Evolutionary conservation across 2,797 vertebrate species (phyloP).

Genomic region (Glossophaga mutica): DNA sequence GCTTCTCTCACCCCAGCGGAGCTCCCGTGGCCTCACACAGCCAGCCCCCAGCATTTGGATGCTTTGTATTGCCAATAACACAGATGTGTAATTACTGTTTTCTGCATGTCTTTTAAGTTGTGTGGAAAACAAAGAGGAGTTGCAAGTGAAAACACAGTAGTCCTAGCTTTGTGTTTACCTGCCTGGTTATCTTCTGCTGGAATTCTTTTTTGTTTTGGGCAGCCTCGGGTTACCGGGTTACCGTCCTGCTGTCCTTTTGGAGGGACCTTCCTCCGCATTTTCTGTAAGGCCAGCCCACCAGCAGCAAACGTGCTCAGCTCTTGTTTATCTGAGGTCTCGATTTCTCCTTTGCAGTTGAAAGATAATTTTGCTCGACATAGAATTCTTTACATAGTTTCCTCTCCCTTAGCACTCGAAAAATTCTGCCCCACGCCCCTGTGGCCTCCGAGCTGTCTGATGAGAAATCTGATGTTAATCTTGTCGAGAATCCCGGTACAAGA

Average conservation of each 20-base stretch:
- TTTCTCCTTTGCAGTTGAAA: neutral
- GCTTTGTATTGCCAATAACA: neutral
- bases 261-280: too few species aligned
- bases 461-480: neutral
- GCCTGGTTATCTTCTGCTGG: too few species aligned
- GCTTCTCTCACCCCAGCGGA: neutral
- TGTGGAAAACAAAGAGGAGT: neutral
- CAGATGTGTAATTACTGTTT: too few species aligned
- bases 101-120: neutral
- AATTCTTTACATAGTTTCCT: neutral
- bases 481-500: fast-evolving
- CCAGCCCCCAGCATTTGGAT: neutral
- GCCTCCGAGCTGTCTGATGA: neutral
- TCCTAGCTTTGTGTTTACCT: too few species aligned
- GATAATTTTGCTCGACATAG: neutral
- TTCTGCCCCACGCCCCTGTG: neutral
- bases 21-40: neutral
- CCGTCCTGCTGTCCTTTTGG: neutral
- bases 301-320: too few species aligned
- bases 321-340: neutral
- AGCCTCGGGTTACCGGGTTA: too few species aligned
- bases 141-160: neutral
- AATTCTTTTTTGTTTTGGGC: neutral
- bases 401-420: neutral
- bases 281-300: neutral